Conservation (phyloP, 2,797 vertebrate genomes). For the Macroramphosus scolopax region DNA sequence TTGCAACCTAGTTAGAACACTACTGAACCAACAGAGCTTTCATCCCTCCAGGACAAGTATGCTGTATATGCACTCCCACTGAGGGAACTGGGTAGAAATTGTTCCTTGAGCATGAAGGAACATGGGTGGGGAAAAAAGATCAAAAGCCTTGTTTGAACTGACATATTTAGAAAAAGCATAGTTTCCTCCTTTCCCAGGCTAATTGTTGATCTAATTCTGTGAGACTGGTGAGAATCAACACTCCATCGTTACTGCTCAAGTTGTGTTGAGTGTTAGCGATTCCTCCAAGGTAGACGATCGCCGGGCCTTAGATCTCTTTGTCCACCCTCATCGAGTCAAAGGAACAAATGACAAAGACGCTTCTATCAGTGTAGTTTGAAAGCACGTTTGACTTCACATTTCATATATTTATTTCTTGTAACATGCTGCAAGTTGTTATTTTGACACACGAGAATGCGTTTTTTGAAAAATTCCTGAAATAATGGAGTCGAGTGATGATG, state of each 20-base stretch:
- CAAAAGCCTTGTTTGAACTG: constrained; percentile 13
- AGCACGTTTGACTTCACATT: constrained; percentile 31
- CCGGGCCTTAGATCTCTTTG: not conserved
- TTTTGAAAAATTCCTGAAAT: constrained; percentile 41
- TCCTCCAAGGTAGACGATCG: constrained; percentile 20
- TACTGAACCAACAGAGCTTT: constrained; percentile 29
- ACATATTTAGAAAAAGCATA: constrained; percentile 19
- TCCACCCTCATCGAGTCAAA: not conserved
- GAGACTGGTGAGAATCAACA: constrained; percentile 26
- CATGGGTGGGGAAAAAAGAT: constrained; percentile 9
- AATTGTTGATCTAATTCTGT: constrained; percentile 35
- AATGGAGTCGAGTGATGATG: constrained; percentile 2
- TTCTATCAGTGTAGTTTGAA: constrained; percentile 22
- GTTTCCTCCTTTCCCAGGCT: constrained; percentile 21
- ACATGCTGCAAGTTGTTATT: constrained; percentile 21
- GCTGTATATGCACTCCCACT: constrained; percentile 27
- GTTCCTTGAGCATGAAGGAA: constrained; percentile 52
- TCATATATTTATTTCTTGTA: constrained; percentile 29
- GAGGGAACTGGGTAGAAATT: constrained; percentile 31
- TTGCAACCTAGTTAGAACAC: constrained; percentile 35
- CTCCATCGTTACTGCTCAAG: constrained; percentile 9
- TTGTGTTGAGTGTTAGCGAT: constrained; percentile 20
- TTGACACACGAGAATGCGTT: constrained; percentile 25
- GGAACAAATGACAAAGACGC: constrained; percentile 42
- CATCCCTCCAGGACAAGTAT: constrained; percentile 25